phyloP scores from a whole-genome alignment of 2,797 vertebrate species.

The Bryconaethiops microstoma region DNA sequence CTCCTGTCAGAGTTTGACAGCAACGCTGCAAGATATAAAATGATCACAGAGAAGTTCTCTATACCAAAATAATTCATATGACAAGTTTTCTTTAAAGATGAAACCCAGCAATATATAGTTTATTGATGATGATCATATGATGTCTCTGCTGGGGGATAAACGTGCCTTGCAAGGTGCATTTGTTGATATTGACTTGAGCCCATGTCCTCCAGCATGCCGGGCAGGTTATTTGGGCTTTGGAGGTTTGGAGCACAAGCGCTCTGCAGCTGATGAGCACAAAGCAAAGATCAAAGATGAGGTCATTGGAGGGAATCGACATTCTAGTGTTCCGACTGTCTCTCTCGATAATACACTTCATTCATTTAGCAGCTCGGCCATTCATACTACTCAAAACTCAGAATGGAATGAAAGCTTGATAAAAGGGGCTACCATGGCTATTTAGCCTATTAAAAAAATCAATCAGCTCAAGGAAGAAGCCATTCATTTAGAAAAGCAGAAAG shows the following conservation, averaged over 20 bases:
- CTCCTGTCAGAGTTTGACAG: conserved; percentile 18
- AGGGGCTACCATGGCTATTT: neutral
- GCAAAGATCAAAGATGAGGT: conserved; percentile 42
- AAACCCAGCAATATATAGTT: conserved; percentile 8
- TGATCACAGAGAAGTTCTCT: neutral
- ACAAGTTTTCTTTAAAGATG: conserved; percentile 16
- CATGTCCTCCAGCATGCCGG: neutral
- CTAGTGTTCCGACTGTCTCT: conserved; percentile 13
- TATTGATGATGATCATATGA: conserved; percentile 9
- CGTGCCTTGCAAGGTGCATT: neutral
- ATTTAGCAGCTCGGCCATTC: conserved; percentile 20
- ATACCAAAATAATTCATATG: conserved; percentile 23
- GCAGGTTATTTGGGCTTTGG: neutral
- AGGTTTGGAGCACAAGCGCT: neutral
- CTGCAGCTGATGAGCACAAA: neutral
- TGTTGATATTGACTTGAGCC: neutral
- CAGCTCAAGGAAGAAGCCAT: no score
- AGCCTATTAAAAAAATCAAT: conserved; percentile 11
- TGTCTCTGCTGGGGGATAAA: neutral
- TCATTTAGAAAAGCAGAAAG: no score
- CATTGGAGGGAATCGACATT: conserved; percentile 33
- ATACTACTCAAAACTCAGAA: conserved; percentile 8
- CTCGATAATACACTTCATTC: conserved; percentile 21
- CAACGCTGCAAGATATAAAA: conserved; percentile 36
- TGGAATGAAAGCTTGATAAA: neutral